Conservation (phyloP, 2,797 vertebrate species). For the Pyrrhura leucotis region DNA sequence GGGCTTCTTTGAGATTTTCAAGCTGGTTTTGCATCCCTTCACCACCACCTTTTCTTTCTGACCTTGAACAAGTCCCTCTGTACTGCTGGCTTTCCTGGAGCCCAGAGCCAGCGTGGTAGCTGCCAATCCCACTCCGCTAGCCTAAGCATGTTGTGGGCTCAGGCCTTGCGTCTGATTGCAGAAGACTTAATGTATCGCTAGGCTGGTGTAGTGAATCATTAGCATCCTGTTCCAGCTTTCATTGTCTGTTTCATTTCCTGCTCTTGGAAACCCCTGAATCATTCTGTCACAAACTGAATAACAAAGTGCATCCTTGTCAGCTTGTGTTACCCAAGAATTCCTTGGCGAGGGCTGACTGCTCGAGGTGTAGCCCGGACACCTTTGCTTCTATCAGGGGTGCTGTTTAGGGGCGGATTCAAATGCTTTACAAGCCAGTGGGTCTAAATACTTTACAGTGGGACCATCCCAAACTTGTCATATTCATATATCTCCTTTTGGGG, state of each 20-base stretch:
- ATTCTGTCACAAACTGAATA: constrained; percentile 61
- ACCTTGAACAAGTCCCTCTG: constrained; percentile 7
- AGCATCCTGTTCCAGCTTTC: constrained; percentile 69
- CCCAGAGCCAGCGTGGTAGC: not conserved
- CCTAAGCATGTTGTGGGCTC: constrained; percentile 25
- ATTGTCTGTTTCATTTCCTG: constrained; percentile 71
- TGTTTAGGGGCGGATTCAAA: constrained; percentile 1
- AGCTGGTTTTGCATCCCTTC: not conserved
- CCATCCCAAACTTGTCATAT: not conserved
- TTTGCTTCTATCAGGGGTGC: not conserved
- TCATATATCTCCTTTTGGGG: not conserved
- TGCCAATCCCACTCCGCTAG: constrained; percentile 6
- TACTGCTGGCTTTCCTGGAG: not conserved
- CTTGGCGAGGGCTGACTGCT: not conserved
- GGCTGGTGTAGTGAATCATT: constrained; percentile 71
- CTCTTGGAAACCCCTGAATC: constrained; percentile 70
- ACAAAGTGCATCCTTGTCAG: constrained; percentile 53
- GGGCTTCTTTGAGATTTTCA: not conserved
- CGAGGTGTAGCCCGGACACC: not conserved
- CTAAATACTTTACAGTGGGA: not conserved
- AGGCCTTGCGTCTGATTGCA: not conserved
- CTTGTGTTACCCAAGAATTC: constrained; percentile 48
- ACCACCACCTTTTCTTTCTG: not conserved
- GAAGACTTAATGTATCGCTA: constrained; percentile 62
- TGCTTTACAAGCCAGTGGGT: not conserved